These are phyloP conservation scores for Siniperca knerii DNA, from an alignment of 2,113 vertebrate genomes.

Conservation along the genomic window DNA sequence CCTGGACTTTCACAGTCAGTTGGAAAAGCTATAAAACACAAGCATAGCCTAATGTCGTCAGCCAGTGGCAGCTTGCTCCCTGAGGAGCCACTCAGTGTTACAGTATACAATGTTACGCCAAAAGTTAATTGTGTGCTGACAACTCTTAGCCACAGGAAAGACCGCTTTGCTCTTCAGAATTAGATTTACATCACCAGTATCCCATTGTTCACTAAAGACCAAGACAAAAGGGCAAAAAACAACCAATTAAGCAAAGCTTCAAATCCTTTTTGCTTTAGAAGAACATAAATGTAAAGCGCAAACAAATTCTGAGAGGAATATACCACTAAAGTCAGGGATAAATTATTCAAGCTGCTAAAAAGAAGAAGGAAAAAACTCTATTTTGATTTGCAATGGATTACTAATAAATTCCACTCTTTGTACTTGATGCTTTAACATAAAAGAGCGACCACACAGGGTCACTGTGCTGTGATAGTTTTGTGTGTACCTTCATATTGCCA, in stretches of 20 bases:
- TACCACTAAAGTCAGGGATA: constrained; percentile 48
- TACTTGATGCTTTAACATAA: constrained; percentile 42
- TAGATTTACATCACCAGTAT: constrained; percentile 72
- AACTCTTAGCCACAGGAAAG: constrained; percentile 67
- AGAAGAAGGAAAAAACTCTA: background rate
- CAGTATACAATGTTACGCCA: constrained; percentile 65
- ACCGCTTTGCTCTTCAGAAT: constrained; percentile 62
- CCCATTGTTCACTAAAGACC: constrained; percentile 65
- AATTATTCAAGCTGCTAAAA: constrained; percentile 59
- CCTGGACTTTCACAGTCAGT: constrained; percentile 51
- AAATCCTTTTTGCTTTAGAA: constrained; percentile 60
- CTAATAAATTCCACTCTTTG: constrained; percentile 35
- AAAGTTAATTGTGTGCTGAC: constrained; percentile 77
- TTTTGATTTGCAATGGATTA: constrained; percentile 56
- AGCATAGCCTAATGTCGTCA: constrained; percentile 46
- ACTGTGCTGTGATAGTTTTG: constrained; percentile 27
- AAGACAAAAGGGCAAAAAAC: constrained; percentile 69
- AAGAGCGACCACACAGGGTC: constrained; percentile 34
- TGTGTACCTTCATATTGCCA: constrained; percentile 31
- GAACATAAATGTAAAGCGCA: constrained; percentile 50
- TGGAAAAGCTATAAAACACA: constrained; percentile 60
- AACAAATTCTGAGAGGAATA: constrained; percentile 57
- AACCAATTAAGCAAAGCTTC: constrained; percentile 78
- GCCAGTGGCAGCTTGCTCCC: constrained; percentile 63
- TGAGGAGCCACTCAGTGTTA: constrained; percentile 57